A percentile compares a stretch with the other conserved stretches of the same genome.
These are phyloP conservation scores for Drosophila yooni DNA, from an alignment of 2,888 invertebrate species.

Conservation along the genomic window DNA sequence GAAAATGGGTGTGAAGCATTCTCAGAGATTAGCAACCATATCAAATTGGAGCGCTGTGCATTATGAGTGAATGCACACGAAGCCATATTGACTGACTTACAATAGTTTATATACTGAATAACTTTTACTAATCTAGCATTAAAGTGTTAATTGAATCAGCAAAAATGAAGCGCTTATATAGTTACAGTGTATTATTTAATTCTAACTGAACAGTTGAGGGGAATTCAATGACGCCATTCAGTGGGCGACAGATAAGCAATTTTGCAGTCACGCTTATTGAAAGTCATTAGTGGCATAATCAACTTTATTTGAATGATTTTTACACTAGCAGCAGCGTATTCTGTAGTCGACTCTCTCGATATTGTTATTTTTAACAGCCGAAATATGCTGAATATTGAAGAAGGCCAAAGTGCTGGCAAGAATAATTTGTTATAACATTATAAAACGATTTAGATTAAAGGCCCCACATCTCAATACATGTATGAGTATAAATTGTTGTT, in stretches of 20 bases:
- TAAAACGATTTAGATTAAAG: slow-evolving; percentile 59
- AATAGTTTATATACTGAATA: neutral
- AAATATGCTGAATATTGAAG: slow-evolving; percentile 5
- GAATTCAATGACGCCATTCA: slow-evolving; percentile 13
- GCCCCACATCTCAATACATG: slow-evolving; percentile 6
- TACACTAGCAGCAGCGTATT: neutral
- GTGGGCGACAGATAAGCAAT: slow-evolving; percentile 29
- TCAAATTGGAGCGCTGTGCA: slow-evolving; percentile 30
- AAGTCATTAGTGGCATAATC: neutral
- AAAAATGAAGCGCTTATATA: slow-evolving; percentile 6
- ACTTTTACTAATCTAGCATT: slow-evolving; percentile 41
- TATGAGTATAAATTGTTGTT: slow-evolving; percentile 26
- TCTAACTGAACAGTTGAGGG: slow-evolving; percentile 6
- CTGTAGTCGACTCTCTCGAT: neutral
- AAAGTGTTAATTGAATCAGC: slow-evolving; percentile 48
- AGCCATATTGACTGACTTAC: slow-evolving; percentile 9
- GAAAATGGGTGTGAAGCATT: slow-evolving; percentile 6
- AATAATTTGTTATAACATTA: slow-evolving; percentile 36
- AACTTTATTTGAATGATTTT: neutral
- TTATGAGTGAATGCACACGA: neutral
- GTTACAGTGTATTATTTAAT: neutral
- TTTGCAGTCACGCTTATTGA: neutral
- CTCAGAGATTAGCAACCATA: slow-evolving; percentile 42
- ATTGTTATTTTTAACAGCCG: slow-evolving; percentile 27
- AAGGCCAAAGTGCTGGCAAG: slow-evolving; percentile 24